A percentile compares a stretch with the other conserved stretches of the same genome.
These are phyloP conservation scores for Dermatophagoides farinae DNA, from an alignment of 1,140 invertebrate genomes.

Conservation along the genomic window DNA sequence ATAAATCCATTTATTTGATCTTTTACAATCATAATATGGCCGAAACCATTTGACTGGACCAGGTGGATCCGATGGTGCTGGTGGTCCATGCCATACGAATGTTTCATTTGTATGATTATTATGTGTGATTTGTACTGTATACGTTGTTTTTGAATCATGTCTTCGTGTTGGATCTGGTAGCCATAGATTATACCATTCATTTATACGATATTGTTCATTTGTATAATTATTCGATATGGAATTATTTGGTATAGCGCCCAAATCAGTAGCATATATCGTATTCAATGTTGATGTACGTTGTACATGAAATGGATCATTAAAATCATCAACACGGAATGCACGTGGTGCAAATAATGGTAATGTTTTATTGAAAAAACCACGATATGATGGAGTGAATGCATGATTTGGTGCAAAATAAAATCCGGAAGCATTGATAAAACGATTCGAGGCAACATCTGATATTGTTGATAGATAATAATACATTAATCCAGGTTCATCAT, in stretches of 20 bases:
- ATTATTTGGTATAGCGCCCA: constrained; percentile 53
- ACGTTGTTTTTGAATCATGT: constrained; percentile 82
- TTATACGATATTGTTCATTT: constrained; percentile 65
- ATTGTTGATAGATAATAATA: constrained; percentile 88
- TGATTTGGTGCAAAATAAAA: constrained; percentile 85
- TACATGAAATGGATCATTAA: constrained; percentile 77
- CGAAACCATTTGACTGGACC: constrained; percentile 79
- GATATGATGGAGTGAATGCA: constrained; percentile 80
- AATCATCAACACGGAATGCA: constrained; percentile 62
- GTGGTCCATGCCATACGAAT: constrained; percentile 80
- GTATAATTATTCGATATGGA: constrained; percentile 67
- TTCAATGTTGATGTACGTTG: constrained; percentile 76
- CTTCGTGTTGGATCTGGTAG: constrained; percentile 52
- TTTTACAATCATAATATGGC: constrained; percentile 88
- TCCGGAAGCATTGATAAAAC: constrained; percentile 72
- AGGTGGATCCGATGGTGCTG: constrained; percentile 57
- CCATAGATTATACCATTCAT: constrained; percentile 68
- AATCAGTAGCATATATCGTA: constrained; percentile 41
- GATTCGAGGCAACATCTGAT: constrained; percentile 80
- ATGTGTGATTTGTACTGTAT: constrained; percentile 52
- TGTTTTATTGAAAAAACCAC: constrained; percentile 90
- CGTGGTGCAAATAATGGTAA: constrained; percentile 81
- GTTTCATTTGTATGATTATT: constrained; percentile 89
- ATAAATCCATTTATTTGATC: constrained; percentile 86
- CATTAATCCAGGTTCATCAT: constrained; percentile 91